Conservation (phyloP, 2,888 invertebrate genomes). For the Xylocampa areola region DNA sequence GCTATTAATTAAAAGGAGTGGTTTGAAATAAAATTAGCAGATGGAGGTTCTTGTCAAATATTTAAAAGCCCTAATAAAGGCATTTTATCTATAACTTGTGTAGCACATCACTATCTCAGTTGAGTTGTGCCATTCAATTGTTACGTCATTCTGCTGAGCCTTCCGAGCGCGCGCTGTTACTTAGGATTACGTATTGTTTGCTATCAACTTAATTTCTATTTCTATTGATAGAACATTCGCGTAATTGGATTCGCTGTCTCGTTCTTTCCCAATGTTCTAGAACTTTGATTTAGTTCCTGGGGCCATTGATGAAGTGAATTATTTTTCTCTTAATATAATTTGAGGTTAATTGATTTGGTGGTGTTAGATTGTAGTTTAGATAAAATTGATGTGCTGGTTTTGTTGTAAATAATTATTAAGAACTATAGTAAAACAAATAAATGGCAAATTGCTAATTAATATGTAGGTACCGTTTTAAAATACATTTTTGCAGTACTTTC, state of each 20-base stretch:
- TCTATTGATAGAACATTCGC: constrained; percentile 48
- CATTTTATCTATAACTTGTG: not conserved
- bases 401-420: not conserved
- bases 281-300: constrained; percentile 22
- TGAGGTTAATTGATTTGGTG: constrained; percentile 26
- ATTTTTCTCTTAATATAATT: constrained; percentile 17
- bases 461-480: no score
- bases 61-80: no score
- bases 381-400: constrained; percentile 12
- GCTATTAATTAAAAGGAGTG: no score
- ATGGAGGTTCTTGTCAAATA: no score
- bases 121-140: constrained; percentile 53
- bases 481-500: no score
- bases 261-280: constrained; percentile 14
- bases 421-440: no score
- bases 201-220: constrained; percentile 65
- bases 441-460: no score
- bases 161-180: constrained; percentile 47
- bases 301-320: constrained; percentile 12
- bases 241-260: constrained; percentile 52
- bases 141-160: constrained; percentile 57
- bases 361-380: constrained; percentile 23
- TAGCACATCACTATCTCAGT: constrained; percentile 54
- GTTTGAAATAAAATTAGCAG: no score
- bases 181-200: constrained; percentile 62